A percentile compares a stretch with the other conserved stretches of the same genome.
Evolutionary conservation across 2,797 vertebrate species (phyloP).

Genomic region (Jordanella pulchra): DNA sequence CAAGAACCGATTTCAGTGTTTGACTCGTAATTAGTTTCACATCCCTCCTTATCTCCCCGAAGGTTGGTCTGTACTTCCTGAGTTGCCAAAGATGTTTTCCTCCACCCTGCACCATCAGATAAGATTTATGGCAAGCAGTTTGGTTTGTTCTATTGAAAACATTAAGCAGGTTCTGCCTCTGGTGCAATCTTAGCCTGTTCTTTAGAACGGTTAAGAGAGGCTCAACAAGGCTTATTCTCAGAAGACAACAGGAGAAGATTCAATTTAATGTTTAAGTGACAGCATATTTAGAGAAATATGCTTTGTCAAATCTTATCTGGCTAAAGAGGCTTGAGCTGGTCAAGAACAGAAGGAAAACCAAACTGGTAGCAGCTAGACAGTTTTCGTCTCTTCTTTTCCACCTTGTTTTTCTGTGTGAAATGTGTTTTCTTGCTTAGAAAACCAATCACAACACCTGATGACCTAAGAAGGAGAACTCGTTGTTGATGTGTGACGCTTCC

Average conservation of each 20-base stretch:
- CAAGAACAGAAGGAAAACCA: slow-evolving; percentile 15
- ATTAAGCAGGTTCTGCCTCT: slow-evolving; percentile 7
- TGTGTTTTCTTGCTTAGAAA: slow-evolving; percentile 27
- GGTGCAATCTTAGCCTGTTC: slow-evolving; percentile 22
- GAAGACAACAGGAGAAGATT: slow-evolving; percentile 9
- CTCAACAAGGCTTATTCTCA: neutral
- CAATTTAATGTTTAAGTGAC: slow-evolving; percentile 8
- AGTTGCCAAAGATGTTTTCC: slow-evolving; percentile 71
- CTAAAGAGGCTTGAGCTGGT: slow-evolving; percentile 6
- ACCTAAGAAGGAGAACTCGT: slow-evolving; percentile 6
- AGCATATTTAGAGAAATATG: slow-evolving; percentile 3
- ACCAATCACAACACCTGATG: slow-evolving; percentile 11
- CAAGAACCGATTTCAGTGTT: slow-evolving; percentile 93
- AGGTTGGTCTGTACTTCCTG: slow-evolving; percentile 49
- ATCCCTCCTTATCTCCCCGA: slow-evolving; percentile 9
- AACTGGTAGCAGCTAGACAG: slow-evolving; percentile 27
- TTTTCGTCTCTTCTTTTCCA: slow-evolving; percentile 25
- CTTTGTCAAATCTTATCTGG: slow-evolving; percentile 33
- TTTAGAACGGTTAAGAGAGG: neutral
- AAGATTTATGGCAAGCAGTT: slow-evolving; percentile 42
- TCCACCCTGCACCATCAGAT: slow-evolving; percentile 33
- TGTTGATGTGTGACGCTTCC: slow-evolving; percentile 11
- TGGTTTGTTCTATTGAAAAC: slow-evolving; percentile 27
- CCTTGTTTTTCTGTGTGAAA: slow-evolving; percentile 17
- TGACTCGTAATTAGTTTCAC: slow-evolving; percentile 80